These are phyloP conservation scores for Mormyrus proboscirostris DNA, from an alignment of 2,797 vertebrate species.

Conservation along the genomic window DNA sequence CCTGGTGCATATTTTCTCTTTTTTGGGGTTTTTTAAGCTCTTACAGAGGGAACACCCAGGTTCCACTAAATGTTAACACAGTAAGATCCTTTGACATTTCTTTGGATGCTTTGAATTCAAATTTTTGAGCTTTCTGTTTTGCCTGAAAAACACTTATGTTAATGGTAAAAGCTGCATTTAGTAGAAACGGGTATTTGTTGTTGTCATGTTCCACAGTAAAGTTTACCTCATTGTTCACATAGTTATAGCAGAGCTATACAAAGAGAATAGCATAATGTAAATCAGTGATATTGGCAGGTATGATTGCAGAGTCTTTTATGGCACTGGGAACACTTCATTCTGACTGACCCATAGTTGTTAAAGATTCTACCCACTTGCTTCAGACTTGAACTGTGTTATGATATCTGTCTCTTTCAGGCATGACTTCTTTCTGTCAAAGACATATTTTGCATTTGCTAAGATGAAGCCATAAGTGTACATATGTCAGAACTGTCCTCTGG, in stretches of 20 bases:
- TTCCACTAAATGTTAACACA: background rate
- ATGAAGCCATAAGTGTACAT: background rate
- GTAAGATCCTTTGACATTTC: background rate
- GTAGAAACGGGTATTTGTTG: background rate
- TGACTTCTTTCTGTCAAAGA: background rate
- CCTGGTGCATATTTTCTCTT: background rate
- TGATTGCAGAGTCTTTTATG: background rate
- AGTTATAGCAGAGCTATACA: background rate
- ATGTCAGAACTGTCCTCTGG: background rate
- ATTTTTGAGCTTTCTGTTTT: background rate
- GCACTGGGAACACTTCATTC: background rate
- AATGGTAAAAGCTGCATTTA: background rate
- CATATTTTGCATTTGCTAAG: background rate
- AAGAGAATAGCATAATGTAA: background rate
- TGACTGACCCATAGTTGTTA: background rate
- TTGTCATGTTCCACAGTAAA: background rate
- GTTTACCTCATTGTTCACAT: background rate
- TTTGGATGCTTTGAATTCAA: background rate
- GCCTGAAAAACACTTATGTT: background rate
- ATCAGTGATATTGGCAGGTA: slow-evolving; percentile 19
- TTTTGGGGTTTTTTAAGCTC: background rate
- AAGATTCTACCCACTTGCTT: background rate
- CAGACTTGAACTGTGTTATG: background rate
- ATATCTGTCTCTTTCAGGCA: background rate
- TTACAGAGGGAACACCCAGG: background rate